phyloP scores from a whole-genome alignment of 2,797 vertebrate genomes.

The Melanotaenia maccullochi region DNA sequence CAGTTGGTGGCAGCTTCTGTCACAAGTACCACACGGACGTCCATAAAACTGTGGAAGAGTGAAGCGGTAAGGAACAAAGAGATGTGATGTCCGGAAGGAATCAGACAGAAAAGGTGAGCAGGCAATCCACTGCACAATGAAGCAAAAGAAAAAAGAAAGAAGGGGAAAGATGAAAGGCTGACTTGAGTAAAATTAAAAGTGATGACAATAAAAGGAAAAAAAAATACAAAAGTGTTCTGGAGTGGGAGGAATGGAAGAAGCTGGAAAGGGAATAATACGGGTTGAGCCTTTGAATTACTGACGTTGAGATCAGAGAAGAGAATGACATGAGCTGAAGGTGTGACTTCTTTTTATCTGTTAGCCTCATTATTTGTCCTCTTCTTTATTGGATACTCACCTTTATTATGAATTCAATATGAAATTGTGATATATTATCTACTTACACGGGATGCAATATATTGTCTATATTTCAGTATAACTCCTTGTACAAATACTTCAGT shows the following conservation, averaged over 20 bases:
- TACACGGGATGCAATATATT: background rate
- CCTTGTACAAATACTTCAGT: conserved; percentile 22
- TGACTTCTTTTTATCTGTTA: conserved; percentile 26
- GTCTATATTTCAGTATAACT: background rate
- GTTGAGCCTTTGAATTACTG: conserved; percentile 60
- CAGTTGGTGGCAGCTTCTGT: conserved; percentile 71
- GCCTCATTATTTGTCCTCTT: conserved; percentile 19
- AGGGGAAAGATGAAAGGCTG: conserved; percentile 66
- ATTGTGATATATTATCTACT: conserved; percentile 5
- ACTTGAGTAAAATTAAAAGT: conserved; percentile 65
- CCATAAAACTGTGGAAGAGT: conserved; percentile 37
- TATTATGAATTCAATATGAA: background rate
- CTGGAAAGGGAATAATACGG: conserved; percentile 62
- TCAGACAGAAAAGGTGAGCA: conserved; percentile 59
- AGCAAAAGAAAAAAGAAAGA: conserved; percentile 31
- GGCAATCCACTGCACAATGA: conserved; percentile 66
- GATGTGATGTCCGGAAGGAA: conserved; percentile 45
- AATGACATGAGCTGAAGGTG: conserved; percentile 40
- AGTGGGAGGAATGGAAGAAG: conserved; percentile 65
- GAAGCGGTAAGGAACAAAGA: conserved; percentile 37
- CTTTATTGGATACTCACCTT: conserved; percentile 4
- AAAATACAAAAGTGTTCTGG: conserved; percentile 58
- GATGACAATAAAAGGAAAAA: conserved; percentile 57
- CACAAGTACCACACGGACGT: conserved; percentile 30
- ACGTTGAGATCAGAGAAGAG: conserved; percentile 60